Evolutionary conservation across 2,797 vertebrate genomes (phyloP).

Genomic region (Myiotriccus ornatus): DNA sequence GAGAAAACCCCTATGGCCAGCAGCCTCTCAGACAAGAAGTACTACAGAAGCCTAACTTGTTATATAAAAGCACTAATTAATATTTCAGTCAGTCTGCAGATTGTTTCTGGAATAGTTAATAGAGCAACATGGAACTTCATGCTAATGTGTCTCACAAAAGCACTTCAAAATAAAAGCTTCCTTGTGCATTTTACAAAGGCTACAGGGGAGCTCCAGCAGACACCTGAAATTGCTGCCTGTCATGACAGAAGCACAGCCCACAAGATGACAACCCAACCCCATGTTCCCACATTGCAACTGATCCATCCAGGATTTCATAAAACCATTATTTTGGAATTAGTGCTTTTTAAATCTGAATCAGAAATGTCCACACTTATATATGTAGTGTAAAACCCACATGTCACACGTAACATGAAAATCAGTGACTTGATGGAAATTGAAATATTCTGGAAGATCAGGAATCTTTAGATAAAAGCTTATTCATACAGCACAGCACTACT

Average conservation of each 20-base stretch:
- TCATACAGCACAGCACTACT: neutral
- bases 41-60: neutral
- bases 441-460: neutral
- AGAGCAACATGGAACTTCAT: neutral
- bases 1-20: neutral
- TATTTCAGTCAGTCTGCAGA: constrained; percentile 1
- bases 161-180: constrained; percentile 16
- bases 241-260: neutral
- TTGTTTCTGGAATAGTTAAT: constrained; percentile 10
- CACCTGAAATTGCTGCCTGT: neutral
- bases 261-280: neutral
- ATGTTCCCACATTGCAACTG: neutral
- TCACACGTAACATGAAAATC: neutral
- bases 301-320: neutral
- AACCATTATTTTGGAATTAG: neutral
- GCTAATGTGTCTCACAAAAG: constrained; percentile 4
- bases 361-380: neutral
- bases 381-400: neutral
- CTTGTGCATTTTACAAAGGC: neutral
- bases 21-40: neutral
- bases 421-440: neutral
- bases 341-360: neutral
- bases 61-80: constrained; percentile 30
- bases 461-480: neutral
- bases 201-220: neutral